These are phyloP conservation scores for Erythrocebus patas DNA, from an alignment of 2,113 vertebrate species.

Conservation along the genomic window DNA sequence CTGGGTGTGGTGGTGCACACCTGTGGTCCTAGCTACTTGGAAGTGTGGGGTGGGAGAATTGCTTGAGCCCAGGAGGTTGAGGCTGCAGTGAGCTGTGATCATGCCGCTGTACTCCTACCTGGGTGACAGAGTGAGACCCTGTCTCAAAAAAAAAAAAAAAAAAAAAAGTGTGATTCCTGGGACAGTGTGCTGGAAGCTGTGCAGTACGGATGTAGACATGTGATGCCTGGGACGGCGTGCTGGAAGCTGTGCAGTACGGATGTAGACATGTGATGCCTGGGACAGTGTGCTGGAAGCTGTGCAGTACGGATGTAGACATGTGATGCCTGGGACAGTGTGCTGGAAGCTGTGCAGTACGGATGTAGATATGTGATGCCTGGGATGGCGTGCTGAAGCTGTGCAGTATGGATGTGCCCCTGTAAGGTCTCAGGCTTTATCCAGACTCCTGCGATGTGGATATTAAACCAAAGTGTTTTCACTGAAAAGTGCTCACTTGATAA, in stretches of 20 bases:
- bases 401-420: neutral
- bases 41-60: too few relatives aligned
- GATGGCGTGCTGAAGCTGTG: neutral
- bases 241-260: neutral
- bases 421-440: neutral
- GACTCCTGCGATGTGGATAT: neutral
- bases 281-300: rapidly evolving
- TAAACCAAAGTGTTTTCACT: slow-evolving; percentile 10
- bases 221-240: neutral
- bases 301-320: neutral
- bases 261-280: neutral
- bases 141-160: too few relatives aligned
- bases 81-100: too few relatives aligned
- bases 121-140: too few relatives aligned
- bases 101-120: too few relatives aligned
- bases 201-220: neutral
- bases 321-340: neutral
- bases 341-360: neutral
- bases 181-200: neutral
- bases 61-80: too few relatives aligned
- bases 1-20: too few relatives aligned
- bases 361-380: neutral
- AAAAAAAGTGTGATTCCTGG: neutral
- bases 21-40: too few relatives aligned
- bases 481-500: neutral